phyloP scores from a whole-genome alignment of 2,888 invertebrate species.

The Rhimphoctona megacephalus region DNA sequence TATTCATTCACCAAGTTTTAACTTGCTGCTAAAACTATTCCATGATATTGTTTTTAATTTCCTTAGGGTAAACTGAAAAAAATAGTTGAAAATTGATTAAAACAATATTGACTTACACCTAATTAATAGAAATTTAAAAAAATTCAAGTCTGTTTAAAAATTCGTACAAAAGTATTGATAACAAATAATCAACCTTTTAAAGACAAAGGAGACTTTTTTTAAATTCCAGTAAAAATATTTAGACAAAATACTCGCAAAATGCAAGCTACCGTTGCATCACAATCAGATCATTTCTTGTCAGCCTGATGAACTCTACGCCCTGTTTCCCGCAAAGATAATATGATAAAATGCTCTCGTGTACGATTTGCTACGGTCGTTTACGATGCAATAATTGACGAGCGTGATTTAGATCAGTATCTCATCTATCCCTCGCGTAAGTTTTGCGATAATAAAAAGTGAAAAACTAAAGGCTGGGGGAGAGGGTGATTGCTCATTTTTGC shows the following conservation, averaged over 20 bases:
- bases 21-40: neutral
- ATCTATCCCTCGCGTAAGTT: neutral
- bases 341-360: neutral
- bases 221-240: neutral
- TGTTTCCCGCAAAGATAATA: neutral
- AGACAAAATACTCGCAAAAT: neutral
- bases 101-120: too few relatives aligned
- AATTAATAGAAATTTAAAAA: too few relatives aligned
- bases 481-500: slow-evolving; percentile 64
- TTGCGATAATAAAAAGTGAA: slow-evolving; percentile 40
- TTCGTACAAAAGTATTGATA: too few relatives aligned
- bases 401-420: slow-evolving; percentile 12
- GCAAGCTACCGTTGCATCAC: neutral
- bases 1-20: neutral
- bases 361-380: neutral
- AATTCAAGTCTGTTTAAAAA: too few relatives aligned
- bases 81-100: too few relatives aligned
- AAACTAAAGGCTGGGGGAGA: slow-evolving; percentile 42
- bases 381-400: slow-evolving; percentile 31
- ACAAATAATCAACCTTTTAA: too few relatives aligned
- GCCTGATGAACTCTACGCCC: neutral
- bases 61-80: too few relatives aligned
- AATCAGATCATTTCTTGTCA: neutral
- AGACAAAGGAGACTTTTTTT: too few relatives aligned
- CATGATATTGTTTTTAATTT: neutral